phyloP scores from a whole-genome alignment of 2,113 vertebrate species.

The Anhinga anhinga region DNA sequence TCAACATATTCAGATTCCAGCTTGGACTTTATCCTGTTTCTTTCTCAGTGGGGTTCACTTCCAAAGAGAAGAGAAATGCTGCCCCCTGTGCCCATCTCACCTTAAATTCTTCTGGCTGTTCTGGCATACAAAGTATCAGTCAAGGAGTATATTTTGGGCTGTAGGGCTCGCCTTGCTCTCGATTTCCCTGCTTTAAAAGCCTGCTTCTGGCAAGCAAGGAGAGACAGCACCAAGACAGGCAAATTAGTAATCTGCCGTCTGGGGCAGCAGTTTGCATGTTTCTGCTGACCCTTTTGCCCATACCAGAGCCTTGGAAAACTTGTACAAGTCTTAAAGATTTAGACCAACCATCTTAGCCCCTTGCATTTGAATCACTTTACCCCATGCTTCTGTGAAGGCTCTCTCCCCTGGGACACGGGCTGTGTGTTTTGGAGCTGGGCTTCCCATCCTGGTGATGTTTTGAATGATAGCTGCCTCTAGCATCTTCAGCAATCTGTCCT shows the following conservation, averaged over 20 bases:
- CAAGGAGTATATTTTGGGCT: not conserved
- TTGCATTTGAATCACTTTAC: not conserved
- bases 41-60: not conserved
- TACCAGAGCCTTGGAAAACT: not conserved
- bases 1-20: not conserved
- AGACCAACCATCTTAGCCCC: not conserved
- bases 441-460: not conserved
- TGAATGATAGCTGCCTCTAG: not conserved
- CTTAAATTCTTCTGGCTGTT: not conserved
- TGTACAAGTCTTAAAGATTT: not conserved
- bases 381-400: not conserved
- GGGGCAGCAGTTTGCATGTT: not conserved
- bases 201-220: not conserved
- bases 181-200: not conserved
- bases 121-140: not conserved
- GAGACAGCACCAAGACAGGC: not conserved
- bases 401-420: not conserved
- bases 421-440: not conserved
- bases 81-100: not conserved
- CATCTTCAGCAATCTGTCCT: not conserved
- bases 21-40: not conserved
- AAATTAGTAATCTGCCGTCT: not conserved
- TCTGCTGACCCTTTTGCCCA: not conserved
- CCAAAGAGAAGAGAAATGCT: not conserved
- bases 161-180: not conserved